Conservation (phyloP, 2,797 vertebrate genomes). For the Ispidina lecontei region DNA sequence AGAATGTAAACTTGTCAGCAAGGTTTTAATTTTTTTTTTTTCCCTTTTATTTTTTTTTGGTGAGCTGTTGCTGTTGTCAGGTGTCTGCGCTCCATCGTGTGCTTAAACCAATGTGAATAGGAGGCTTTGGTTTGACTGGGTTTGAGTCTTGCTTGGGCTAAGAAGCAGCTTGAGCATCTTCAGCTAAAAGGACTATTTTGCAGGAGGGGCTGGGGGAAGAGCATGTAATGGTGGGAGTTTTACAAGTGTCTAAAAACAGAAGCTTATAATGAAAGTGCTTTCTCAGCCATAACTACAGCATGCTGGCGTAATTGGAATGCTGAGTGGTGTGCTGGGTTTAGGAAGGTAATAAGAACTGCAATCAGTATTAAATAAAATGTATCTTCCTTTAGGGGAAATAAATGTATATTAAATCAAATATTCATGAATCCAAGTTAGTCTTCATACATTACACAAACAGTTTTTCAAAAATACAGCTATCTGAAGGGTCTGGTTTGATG, state of each 20-base stretch:
- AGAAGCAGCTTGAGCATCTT: neutral
- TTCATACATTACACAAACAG: conserved; percentile 64
- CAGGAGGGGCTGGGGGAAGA: neutral
- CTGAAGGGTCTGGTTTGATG: neutral
- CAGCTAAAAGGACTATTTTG: neutral
- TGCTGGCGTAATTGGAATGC: conserved; percentile 73
- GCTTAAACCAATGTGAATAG: accelerated
- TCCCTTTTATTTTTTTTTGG: neutral
- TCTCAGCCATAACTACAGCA: conserved; percentile 65
- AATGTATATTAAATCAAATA: conserved; percentile 75
- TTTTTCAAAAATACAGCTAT: conserved; percentile 28
- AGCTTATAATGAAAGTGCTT: conserved; percentile 71
- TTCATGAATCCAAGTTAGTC: conserved; percentile 63
- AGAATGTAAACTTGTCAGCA: neutral
- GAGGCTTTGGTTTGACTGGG: neutral
- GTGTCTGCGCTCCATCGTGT: neutral
- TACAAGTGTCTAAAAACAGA: conserved; percentile 64
- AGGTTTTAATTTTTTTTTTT: neutral
- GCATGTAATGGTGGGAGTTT: conserved; percentile 3
- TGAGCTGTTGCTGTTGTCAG: neutral
- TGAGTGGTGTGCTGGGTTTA: conserved; percentile 60
- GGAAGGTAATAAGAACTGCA: conserved; percentile 74
- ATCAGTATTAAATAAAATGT: conserved; percentile 78
- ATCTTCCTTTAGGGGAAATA: conserved; percentile 72
- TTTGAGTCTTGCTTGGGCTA: neutral